Evolutionary conservation across 2,888 invertebrate genomes (phyloP).

Genomic region (Eupithecia abbreviata): DNA sequence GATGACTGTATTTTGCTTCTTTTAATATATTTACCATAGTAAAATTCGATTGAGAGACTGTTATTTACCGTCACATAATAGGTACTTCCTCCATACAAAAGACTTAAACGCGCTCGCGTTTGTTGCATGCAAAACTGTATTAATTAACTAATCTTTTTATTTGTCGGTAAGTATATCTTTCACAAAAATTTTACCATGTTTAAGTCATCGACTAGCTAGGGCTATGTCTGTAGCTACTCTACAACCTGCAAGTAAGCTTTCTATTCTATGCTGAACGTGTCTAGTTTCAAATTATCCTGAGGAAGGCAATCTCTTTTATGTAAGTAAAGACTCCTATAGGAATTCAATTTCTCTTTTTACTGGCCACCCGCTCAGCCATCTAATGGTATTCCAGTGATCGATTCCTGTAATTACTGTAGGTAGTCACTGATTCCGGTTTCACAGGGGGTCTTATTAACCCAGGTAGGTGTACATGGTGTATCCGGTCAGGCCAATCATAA

Average conservation of each 20-base stretch:
- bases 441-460: conserved; percentile 23
- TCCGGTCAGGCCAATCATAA: not conserved
- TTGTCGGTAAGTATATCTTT: not conserved
- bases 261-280: not conserved
- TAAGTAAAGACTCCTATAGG: not conserved
- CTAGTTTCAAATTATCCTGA: not conserved
- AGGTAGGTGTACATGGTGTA: not conserved
- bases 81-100: not conserved
- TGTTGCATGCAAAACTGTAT: not conserved
- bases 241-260: not conserved
- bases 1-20: not conserved
- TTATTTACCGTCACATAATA: not conserved
- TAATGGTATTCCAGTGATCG: conserved; percentile 51
- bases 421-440: conserved; percentile 36
- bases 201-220: not conserved
- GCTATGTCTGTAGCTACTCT: not conserved
- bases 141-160: not conserved
- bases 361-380: conserved; percentile 31
- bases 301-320: not conserved
- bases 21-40: not conserved
- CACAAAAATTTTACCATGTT: no score
- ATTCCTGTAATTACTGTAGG: conserved; percentile 56
- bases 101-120: not conserved
- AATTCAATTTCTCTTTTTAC: conserved; percentile 50
- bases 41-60: not conserved